Conservation (phyloP, 2,888 invertebrate genomes). For the Sesia bembeciformis region DNA sequence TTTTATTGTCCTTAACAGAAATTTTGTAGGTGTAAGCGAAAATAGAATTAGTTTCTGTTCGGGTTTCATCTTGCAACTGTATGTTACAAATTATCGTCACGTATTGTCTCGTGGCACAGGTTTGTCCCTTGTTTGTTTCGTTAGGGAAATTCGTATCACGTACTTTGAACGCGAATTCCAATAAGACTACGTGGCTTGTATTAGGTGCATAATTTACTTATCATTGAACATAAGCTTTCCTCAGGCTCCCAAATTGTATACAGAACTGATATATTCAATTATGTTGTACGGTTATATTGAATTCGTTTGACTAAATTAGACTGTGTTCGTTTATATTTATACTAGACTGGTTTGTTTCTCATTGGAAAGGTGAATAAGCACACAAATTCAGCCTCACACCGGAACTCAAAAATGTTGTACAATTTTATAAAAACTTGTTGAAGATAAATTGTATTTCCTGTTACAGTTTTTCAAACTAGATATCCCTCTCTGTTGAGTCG, state of each 20-base stretch:
- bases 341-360: too few species aligned
- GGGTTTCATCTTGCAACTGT: conserved; percentile 2
- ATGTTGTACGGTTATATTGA: too few species aligned
- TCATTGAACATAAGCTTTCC: conserved; percentile 1
- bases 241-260: neutral
- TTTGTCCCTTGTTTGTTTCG: conserved; percentile 29
- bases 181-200: conserved; percentile 36
- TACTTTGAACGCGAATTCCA: conserved; percentile 31
- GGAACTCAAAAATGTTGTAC: too few species aligned
- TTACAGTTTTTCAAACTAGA: too few species aligned
- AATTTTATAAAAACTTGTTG: too few species aligned
- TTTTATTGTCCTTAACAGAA: neutral
- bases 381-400: too few species aligned
- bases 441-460: too few species aligned
- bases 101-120: conserved; percentile 30
- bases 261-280: too few species aligned
- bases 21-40: neutral
- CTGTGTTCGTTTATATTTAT: too few species aligned
- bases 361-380: too few species aligned
- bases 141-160: conserved; percentile 37
- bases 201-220: conserved; percentile 27
- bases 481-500: too few species aligned
- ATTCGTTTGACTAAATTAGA: too few species aligned
- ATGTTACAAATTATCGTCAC: conserved; percentile 34
- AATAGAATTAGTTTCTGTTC: neutral